A percentile compares a stretch with the other conserved stretches of the same genome.
Evolutionary conservation across 2,113 vertebrate genomes (phyloP).

Genomic region (Pyxicephalus adspersus): DNA sequence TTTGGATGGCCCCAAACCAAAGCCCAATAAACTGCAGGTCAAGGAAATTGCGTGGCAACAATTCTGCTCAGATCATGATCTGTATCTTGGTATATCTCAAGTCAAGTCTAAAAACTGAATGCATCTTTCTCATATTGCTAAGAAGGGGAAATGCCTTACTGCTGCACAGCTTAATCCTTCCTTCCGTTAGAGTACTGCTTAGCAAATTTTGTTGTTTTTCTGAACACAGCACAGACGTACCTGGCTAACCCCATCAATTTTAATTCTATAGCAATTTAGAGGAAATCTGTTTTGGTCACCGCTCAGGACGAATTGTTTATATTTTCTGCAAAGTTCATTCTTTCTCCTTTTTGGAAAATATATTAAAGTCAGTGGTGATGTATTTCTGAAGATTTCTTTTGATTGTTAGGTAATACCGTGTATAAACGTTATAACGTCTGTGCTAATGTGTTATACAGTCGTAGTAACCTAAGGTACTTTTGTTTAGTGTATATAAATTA

Average conservation of each 20-base stretch:
- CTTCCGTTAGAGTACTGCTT: no score
- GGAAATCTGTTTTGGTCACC: neutral
- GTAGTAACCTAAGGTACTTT: conserved; percentile 14
- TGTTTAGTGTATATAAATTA: conserved; percentile 42
- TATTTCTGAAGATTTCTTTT: neutral
- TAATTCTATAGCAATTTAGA: neutral
- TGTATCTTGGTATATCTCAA: no score
- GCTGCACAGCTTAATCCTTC: no score
- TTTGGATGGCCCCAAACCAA: no score
- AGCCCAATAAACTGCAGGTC: no score
- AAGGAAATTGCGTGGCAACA: no score
- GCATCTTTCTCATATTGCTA: no score
- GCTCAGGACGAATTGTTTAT: neutral
- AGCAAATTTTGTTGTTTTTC: no score
- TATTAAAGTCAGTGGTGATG: neutral
- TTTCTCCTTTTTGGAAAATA: neutral
- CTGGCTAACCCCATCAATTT: neutral
- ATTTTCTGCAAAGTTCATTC: neutral
- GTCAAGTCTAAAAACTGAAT: no score
- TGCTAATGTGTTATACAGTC: conserved; percentile 22
- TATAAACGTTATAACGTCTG: conserved; percentile 17
- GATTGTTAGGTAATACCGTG: neutral
- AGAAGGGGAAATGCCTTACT: no score
- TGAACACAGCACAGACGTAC: no score
- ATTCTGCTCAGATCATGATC: no score